These are phyloP conservation scores for Andrena camellia DNA, from an alignment of 2,888 invertebrate genomes.

Conservation along the genomic window DNA sequence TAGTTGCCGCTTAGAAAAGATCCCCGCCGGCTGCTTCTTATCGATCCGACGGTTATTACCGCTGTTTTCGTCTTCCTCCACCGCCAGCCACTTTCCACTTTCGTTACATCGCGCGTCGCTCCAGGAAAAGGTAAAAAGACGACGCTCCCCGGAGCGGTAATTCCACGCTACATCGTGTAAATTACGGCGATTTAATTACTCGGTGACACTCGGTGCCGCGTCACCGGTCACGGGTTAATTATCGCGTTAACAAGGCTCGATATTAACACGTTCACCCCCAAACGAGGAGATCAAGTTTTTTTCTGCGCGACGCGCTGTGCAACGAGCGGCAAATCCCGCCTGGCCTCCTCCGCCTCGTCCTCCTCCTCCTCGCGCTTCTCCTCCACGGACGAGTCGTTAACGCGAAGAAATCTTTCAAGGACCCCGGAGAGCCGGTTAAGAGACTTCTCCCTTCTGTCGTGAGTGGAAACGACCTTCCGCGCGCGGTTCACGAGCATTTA, in stretches of 20 bases:
- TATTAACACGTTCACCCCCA: conserved; percentile 44
- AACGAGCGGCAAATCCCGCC: not conserved
- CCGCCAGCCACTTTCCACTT: conserved; percentile 40
- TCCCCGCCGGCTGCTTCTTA: conserved; percentile 25
- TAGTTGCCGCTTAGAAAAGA: not conserved
- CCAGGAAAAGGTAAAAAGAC: not conserved
- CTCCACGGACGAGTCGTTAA: conserved; percentile 43
- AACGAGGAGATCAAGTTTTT: conserved; percentile 32
- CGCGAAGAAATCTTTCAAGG: conserved; percentile 51
- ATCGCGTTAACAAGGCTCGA: conserved; percentile 54
- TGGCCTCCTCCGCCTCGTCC: not conserved
- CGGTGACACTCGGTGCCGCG: conserved; percentile 55
- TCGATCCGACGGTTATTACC: conserved; percentile 47
- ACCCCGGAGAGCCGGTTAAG: conserved; percentile 14
- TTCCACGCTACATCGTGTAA: conserved; percentile 54
- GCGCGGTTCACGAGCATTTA: conserved; percentile 41
- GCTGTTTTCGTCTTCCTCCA: conserved; percentile 28
- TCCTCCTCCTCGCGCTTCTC: not conserved
- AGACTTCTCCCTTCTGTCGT: not conserved
- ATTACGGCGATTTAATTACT: conserved; percentile 60
- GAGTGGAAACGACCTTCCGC: conserved; percentile 10
- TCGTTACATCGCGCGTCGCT: conserved; percentile 33
- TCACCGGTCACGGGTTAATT: conserved; percentile 63
- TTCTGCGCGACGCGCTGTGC: not conserved
- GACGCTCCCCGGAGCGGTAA: conserved; percentile 22